Conservation (phyloP, 1,140 invertebrate species). For the Papilio dardanus region DNA sequence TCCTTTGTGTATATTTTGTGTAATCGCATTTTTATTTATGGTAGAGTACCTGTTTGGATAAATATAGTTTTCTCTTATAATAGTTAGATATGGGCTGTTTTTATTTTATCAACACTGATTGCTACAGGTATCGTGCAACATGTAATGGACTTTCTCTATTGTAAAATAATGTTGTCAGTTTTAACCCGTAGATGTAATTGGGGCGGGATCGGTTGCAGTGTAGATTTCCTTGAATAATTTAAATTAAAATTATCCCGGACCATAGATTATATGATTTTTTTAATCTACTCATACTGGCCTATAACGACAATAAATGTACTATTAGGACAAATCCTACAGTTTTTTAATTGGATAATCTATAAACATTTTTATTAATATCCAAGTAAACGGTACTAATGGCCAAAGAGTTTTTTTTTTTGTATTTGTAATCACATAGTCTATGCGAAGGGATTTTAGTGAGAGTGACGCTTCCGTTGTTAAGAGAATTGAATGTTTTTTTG, state of each 20-base stretch:
- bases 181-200: constrained; percentile 42
- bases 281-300: constrained; percentile 10
- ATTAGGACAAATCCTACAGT: not conserved
- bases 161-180: constrained; percentile 45
- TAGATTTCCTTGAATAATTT: constrained; percentile 47
- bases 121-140: constrained; percentile 75
- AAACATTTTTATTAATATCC: not conserved
- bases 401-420: not conserved
- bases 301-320: constrained; percentile 29
- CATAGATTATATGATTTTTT: constrained; percentile 27
- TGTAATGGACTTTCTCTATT: constrained; percentile 61
- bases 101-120: constrained; percentile 60
- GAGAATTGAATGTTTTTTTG: constrained; percentile 67
- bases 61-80: constrained; percentile 58
- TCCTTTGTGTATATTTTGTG: constrained; percentile 69
- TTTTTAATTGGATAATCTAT: not conserved
- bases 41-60: constrained; percentile 48
- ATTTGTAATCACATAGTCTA: constrained; percentile 43
- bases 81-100: constrained; percentile 74
- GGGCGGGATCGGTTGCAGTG: constrained; percentile 49
- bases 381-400: constrained; percentile 29
- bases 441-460: constrained; percentile 51
- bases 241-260: constrained; percentile 38
- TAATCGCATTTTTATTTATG: constrained; percentile 66
- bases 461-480: constrained; percentile 58